Percentiles rank a stretch among this genome's conserved stretches.
Conservation (phyloP, 1,140 invertebrate genomes). For the Macrostomum lignano region DNA sequence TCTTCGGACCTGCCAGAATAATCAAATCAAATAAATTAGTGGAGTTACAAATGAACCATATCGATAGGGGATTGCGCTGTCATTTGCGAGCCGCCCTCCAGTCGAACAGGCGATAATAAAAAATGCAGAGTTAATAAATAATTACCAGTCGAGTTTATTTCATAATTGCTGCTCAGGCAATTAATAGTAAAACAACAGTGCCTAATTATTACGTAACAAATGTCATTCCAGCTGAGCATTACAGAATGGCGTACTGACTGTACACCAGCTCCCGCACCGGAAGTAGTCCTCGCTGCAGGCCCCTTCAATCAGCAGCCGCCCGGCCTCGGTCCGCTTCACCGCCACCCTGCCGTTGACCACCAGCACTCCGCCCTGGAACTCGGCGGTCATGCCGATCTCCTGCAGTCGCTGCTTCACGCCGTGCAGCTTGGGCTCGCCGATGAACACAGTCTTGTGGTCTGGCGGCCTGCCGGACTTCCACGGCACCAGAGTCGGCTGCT, state of each 20-base stretch:
- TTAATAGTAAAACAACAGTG: too few relatives aligned
- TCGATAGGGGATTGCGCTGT: too few relatives aligned
- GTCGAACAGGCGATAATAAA: too few relatives aligned
- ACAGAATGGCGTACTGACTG: constrained; percentile 85
- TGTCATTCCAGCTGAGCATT: too few relatives aligned
- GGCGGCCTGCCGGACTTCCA: constrained; percentile 11
- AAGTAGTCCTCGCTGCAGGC: constrained; percentile 77
- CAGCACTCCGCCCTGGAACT: constrained; percentile 69
- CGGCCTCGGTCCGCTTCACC: constrained; percentile 56
- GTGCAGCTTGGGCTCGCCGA: constrained; percentile 75
- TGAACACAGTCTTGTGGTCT: constrained; percentile 56
- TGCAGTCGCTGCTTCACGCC: constrained; percentile 84
- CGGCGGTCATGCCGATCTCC: constrained; percentile 53
- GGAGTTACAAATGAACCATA: too few relatives aligned
- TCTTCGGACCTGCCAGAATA: too few relatives aligned
- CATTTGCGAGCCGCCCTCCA: too few relatives aligned
- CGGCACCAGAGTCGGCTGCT: constrained; percentile 1
- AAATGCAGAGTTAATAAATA: too few relatives aligned
- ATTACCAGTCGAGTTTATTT: too few relatives aligned
- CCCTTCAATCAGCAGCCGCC: constrained; percentile 68
- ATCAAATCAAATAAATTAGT: too few relatives aligned
- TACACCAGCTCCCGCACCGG: constrained; percentile 65
- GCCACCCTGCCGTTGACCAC: constrained; percentile 77
- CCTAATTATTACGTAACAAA: too few relatives aligned
- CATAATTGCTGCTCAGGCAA: too few relatives aligned